Conservation (phyloP, 2,113 vertebrate genomes). For the Plotosus lineatus region DNA sequence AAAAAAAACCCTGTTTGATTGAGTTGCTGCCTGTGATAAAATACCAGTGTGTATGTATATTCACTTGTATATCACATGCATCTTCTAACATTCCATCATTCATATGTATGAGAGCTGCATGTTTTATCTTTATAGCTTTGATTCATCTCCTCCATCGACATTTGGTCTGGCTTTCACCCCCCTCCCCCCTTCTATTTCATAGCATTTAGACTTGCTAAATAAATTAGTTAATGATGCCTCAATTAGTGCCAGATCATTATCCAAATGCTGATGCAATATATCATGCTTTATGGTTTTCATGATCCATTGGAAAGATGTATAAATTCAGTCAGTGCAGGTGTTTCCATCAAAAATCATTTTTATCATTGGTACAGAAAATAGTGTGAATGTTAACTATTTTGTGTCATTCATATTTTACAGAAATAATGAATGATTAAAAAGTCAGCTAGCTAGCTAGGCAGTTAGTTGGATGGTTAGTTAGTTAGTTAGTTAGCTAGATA, state of each 20-base stretch:
- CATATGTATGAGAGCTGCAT: neutral
- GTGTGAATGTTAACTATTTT: neutral
- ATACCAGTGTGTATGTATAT: neutral
- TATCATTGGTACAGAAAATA: neutral
- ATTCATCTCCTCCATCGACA: neutral
- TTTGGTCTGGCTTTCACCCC: neutral
- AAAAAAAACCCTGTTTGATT: neutral
- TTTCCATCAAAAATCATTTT: neutral
- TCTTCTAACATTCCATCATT: neutral
- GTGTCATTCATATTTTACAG: no score
- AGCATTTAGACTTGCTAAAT: neutral
- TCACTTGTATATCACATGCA: neutral
- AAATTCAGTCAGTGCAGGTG: neutral
- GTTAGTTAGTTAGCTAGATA: neutral
- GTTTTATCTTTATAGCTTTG: neutral
- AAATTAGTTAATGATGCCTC: neutral
- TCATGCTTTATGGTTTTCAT: constrained; percentile 1
- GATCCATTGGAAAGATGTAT: neutral
- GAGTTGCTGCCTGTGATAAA: neutral
- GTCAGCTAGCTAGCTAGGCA: neutral
- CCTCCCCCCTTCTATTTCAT: neutral
- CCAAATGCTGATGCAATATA: neutral
- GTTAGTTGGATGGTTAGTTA: neutral
- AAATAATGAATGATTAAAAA: neutral
- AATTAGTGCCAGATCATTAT: constrained; percentile 4